A percentile compares a stretch with the other conserved stretches of the same genome.
Conservation (phyloP, 2,888 invertebrate genomes). For the Empis stercorea region DNA sequence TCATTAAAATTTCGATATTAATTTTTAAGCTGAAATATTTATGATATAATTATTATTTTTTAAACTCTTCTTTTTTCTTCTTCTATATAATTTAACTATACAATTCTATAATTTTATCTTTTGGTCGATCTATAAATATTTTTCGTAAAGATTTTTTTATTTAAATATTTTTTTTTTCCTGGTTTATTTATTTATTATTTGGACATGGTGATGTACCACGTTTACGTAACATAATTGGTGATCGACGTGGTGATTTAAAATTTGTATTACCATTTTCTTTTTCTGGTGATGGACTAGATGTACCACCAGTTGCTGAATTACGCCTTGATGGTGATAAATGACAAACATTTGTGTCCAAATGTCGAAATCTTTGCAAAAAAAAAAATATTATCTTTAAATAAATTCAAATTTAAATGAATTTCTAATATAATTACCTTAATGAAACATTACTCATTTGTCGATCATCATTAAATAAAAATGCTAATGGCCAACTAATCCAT, state of each 20-base stretch:
- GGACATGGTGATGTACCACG: slow-evolving; percentile 24
- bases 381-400: too few relatives aligned
- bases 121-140: not conserved
- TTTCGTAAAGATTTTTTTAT: not conserved
- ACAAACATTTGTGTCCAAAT: slow-evolving; percentile 70
- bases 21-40: too few relatives aligned
- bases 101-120: not conserved
- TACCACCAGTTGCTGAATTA: slow-evolving; percentile 46
- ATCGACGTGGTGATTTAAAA: slow-evolving; percentile 39
- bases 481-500: slow-evolving; percentile 89
- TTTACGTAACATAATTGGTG: slow-evolving; percentile 36
- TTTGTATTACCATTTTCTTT: slow-evolving; percentile 28
- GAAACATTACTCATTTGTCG: slow-evolving; percentile 57
- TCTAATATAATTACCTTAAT: slow-evolving; percentile 48
- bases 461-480: slow-evolving; percentile 70
- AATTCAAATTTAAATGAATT: too few relatives aligned
- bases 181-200: slow-evolving; percentile 15
- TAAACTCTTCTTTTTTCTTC: too few relatives aligned
- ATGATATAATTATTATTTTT: too few relatives aligned
- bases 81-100: not conserved
- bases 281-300: slow-evolving; percentile 51
- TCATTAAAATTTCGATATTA: too few relatives aligned
- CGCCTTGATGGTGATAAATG: slow-evolving; percentile 52
- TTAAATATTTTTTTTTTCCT: not conserved
- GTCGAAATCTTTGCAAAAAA: slow-evolving; percentile 53